Evolutionary conservation across 2,888 invertebrate genomes (phyloP).

Genomic region (Drosophila helvetica): DNA sequence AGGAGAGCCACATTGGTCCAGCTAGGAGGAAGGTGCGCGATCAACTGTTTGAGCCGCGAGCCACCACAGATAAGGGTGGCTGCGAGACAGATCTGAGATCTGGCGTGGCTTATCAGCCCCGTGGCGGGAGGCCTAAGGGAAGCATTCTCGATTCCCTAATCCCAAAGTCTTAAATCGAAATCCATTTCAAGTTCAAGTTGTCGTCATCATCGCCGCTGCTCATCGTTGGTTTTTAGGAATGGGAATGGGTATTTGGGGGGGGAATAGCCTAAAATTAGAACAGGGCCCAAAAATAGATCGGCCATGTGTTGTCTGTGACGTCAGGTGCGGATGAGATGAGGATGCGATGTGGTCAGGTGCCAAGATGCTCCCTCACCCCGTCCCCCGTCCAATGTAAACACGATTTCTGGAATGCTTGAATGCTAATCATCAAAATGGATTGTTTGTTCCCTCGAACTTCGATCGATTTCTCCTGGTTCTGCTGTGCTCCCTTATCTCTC

Average conservation of each 20-base stretch:
- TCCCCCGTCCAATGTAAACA: conserved; percentile 17
- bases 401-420: conserved; percentile 11
- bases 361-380: neutral
- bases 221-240: neutral
- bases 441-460: neutral
- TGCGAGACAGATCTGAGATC: neutral
- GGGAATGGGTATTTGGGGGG: neutral
- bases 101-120: neutral
- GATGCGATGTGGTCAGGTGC: neutral
- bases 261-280: conserved; percentile 35
- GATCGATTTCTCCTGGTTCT: neutral
- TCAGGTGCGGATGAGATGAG: conserved; percentile 8
- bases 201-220: conserved; percentile 26
- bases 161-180: no score
- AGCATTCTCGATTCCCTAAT: neutral
- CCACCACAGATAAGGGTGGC: neutral
- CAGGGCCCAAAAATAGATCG: conserved; percentile 24
- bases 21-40: neutral
- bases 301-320: conserved; percentile 41
- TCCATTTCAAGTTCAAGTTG: conserved; percentile 36
- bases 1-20: neutral
- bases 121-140: neutral
- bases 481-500: neutral
- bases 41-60: neutral
- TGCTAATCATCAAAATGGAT: neutral